A percentile compares a stretch with the other conserved stretches of the same genome.
Conservation (phyloP, 2,797 vertebrate species). For the Enteromius afrohamiltoni region DNA sequence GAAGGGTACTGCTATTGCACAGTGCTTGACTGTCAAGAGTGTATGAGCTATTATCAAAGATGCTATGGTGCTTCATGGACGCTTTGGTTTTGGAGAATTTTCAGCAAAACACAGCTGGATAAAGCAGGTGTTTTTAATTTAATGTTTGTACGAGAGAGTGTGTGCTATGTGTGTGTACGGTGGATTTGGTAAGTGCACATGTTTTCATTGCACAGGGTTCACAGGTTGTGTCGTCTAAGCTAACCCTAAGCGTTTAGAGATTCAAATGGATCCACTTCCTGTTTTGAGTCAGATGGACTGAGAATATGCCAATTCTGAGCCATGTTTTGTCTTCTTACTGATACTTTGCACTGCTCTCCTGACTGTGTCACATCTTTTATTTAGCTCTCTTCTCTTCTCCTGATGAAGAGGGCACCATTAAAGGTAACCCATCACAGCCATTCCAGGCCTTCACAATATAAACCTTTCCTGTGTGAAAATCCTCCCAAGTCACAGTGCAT, state of each 20-base stretch:
- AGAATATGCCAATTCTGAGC: slow-evolving; percentile 13
- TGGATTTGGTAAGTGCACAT: slow-evolving; percentile 34
- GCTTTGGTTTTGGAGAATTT: neutral
- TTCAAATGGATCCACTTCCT: slow-evolving; percentile 25
- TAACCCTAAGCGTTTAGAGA: slow-evolving; percentile 32
- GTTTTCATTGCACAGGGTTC: slow-evolving; percentile 27
- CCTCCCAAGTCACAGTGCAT: slow-evolving; percentile 30
- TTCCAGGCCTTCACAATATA: slow-evolving; percentile 26
- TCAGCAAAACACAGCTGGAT: slow-evolving; percentile 29
- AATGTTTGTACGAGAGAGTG: slow-evolving; percentile 1
- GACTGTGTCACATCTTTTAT: slow-evolving; percentile 47
- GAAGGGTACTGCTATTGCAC: neutral
- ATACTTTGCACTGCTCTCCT: slow-evolving; percentile 28
- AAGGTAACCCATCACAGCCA: slow-evolving; percentile 41
- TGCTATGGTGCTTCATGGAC: neutral
- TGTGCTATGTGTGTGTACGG: slow-evolving; percentile 9
- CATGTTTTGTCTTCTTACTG: slow-evolving; percentile 31
- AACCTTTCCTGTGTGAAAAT: slow-evolving; percentile 40
- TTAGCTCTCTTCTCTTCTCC: slow-evolving; percentile 41
- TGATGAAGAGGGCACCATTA: slow-evolving; percentile 45
- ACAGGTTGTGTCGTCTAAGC: slow-evolving; percentile 39
- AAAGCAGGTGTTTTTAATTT: slow-evolving; percentile 29
- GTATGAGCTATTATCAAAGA: neutral
- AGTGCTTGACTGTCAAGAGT: slow-evolving; percentile 17
- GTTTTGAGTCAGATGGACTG: slow-evolving; percentile 12